A percentile compares a stretch with the other conserved stretches of the same genome.
Evolutionary conservation across 2,797 vertebrate genomes (phyloP).

Genomic region (Alca torda): DNA sequence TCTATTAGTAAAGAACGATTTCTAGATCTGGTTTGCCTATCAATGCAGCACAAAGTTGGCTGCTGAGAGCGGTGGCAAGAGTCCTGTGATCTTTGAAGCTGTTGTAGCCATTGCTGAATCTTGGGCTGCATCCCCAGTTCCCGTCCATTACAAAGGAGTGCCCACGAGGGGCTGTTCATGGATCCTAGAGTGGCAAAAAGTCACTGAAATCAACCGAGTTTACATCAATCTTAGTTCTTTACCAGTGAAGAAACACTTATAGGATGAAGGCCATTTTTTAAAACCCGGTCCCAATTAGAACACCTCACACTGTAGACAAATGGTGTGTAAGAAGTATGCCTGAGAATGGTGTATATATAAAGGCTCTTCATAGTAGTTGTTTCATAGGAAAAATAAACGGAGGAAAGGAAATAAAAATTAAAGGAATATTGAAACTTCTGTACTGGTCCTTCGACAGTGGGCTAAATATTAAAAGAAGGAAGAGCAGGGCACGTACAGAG

Average conservation of each 20-base stretch:
- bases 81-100: not conserved
- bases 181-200: not conserved
- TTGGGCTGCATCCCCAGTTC: not conserved
- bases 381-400: not conserved
- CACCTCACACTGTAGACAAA: not conserved
- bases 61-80: not conserved
- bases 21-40: not conserved
- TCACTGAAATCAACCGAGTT: not conserved
- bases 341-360: not conserved
- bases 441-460: not conserved
- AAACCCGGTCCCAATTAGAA: not conserved
- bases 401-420: not conserved
- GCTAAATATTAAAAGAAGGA: not conserved
- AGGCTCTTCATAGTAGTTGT: not conserved
- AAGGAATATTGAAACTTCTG: not conserved
- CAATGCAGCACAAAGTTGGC: not conserved
- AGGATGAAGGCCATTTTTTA: not conserved
- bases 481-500: not conserved
- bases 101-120: not conserved
- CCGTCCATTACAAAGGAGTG: not conserved
- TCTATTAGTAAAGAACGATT: not conserved
- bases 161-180: not conserved
- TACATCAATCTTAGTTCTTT: not conserved
- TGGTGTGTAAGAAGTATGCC: not conserved
- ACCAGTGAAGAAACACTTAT: not conserved